Evolutionary conservation across 2,888 invertebrate species (phyloP).

Genomic region (Marronus borbonicus): DNA sequence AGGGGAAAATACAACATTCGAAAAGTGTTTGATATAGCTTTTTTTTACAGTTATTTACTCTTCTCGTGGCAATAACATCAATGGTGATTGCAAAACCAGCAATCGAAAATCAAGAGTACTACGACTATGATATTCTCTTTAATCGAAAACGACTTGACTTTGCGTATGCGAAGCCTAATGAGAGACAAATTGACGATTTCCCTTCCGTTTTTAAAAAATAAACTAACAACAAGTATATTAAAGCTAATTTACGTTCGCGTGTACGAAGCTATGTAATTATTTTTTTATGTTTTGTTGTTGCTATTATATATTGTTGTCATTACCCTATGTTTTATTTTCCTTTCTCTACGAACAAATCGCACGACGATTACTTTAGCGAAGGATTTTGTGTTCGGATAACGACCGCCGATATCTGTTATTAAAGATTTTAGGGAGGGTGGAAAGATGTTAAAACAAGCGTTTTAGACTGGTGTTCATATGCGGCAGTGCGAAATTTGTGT

Average conservation of each 20-base stretch:
- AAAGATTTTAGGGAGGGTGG: too few species aligned
- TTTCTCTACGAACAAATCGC: too few species aligned
- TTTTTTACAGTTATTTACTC: neutral
- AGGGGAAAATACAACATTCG: too few species aligned
- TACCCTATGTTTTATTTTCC: too few species aligned
- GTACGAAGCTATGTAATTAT: neutral
- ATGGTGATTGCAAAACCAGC: slow-evolving; percentile 5
- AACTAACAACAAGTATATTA: neutral
- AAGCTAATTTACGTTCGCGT: neutral
- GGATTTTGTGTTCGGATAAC: too few species aligned
- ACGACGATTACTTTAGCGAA: too few species aligned
- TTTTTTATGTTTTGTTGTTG: neutral
- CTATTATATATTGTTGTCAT: too few species aligned
- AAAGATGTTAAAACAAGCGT: too few species aligned
- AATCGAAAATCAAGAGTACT: slow-evolving; percentile 15
- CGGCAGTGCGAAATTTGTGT: too few species aligned
- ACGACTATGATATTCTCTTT: slow-evolving; percentile 19
- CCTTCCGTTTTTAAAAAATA: slow-evolving; percentile 20
- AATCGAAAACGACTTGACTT: slow-evolving; percentile 24
- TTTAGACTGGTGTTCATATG: too few species aligned
- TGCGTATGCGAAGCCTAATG: neutral
- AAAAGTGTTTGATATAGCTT: neutral
- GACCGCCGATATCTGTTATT: too few species aligned
- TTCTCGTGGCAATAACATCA: neutral
- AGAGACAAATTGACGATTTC: slow-evolving; percentile 13